A percentile compares a stretch with the other conserved stretches of the same genome.
These are phyloP conservation scores for Leptatherina wallacei DNA, from an alignment of 2,797 vertebrate genomes.

Conservation along the genomic window DNA sequence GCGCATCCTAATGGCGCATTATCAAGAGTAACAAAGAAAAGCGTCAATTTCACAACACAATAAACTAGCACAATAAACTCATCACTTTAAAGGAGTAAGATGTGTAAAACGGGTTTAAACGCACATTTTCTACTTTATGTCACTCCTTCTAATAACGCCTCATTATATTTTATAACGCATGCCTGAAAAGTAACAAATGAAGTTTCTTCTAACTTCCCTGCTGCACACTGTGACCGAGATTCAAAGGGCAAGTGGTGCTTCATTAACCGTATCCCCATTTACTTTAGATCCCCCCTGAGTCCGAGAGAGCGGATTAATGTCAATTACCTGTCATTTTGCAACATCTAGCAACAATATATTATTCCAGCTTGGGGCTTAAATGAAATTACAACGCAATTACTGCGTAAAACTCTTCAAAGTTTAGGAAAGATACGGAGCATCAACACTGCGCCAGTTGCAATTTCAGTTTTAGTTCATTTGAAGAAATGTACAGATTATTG, in stretches of 20 bases:
- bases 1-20: constrained; percentile 31
- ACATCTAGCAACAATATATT: constrained; percentile 59
- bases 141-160: not conserved
- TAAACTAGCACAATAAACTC: constrained; percentile 36
- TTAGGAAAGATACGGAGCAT: not conserved
- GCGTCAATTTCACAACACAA: constrained; percentile 26
- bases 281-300: constrained; percentile 71
- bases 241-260: constrained; percentile 81
- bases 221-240: constrained; percentile 74
- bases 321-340: constrained; percentile 79
- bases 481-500: not conserved
- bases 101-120: not conserved
- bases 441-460: not conserved
- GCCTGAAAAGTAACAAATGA: constrained; percentile 50
- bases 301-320: constrained; percentile 79
- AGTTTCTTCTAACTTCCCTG: constrained; percentile 69
- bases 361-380: constrained; percentile 10
- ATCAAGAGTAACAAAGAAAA: constrained; percentile 18
- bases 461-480: not conserved
- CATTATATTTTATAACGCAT: constrained; percentile 26
- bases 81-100: constrained; percentile 33
- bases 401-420: not conserved
- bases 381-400: not conserved
- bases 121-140: not conserved
- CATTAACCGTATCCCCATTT: constrained; percentile 79